Evolutionary conservation across 2,797 vertebrate genomes (phyloP).

Genomic region (Ceryle rudis): DNA sequence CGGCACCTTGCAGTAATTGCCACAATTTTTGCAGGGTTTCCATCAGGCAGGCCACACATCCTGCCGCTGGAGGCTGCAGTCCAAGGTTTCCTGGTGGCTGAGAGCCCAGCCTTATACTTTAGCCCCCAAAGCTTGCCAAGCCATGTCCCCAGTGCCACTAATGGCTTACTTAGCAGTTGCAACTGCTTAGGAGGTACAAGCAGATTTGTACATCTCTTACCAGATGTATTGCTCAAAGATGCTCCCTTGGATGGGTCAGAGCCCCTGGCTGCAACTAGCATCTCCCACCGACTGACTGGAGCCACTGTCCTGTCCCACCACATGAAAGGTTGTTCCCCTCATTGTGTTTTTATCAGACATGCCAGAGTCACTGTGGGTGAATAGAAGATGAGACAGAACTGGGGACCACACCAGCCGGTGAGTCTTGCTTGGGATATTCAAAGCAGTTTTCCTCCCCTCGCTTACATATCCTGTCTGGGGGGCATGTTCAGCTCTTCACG

Average conservation of each 20-base stretch:
- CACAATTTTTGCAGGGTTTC: background rate
- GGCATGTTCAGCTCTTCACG: background rate
- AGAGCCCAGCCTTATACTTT: background rate
- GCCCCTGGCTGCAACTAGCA: background rate
- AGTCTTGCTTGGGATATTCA: fast-evolving
- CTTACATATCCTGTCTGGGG: background rate
- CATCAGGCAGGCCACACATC: background rate
- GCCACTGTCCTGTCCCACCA: background rate
- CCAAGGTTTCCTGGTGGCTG: background rate
- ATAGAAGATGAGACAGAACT: background rate
- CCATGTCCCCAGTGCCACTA: background rate
- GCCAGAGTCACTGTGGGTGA: background rate
- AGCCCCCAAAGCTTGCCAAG: background rate
- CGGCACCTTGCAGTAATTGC: background rate
- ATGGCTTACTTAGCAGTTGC: background rate
- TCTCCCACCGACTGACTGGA: background rate
- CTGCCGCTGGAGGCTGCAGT: background rate
- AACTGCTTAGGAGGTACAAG: background rate
- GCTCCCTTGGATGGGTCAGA: background rate
- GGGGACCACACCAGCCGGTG: background rate
- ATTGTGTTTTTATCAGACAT: background rate
- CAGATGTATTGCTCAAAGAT: fast-evolving
- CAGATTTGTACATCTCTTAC: background rate
- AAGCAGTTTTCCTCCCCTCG: background rate
- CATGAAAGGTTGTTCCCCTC: fast-evolving